Evolutionary conservation across 2,888 invertebrate genomes (phyloP).

Genomic region (Trileptium ribeirensis): DNA sequence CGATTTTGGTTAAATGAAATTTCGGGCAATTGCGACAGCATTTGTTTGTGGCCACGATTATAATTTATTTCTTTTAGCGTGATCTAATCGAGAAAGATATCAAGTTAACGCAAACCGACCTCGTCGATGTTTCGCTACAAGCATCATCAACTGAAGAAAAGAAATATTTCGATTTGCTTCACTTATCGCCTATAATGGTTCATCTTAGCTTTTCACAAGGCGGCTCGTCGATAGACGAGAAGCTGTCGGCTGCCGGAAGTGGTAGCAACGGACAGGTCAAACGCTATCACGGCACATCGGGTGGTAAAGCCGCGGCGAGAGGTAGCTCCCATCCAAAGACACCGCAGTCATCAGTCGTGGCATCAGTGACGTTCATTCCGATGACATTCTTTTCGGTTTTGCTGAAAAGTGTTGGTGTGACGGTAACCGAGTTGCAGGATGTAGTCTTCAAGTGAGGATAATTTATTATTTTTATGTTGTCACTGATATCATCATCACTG

Average conservation of each 20-base stretch:
- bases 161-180: conserved; percentile 88
- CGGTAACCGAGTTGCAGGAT: conserved; percentile 93
- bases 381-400: conserved; percentile 69
- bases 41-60: no score
- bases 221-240: conserved; percentile 59
- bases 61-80: no score
- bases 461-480: not conserved
- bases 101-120: conserved; percentile 63
- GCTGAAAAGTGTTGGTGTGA: conserved; percentile 90
- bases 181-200: conserved; percentile 94
- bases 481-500: not conserved
- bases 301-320: not conserved
- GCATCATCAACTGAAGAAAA: conserved; percentile 75
- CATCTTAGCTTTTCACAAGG: conserved; percentile 93
- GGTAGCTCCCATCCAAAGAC: conserved; percentile 37
- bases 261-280: not conserved
- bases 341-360: not conserved
- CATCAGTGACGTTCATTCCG: conserved; percentile 36
- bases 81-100: conserved; percentile 68
- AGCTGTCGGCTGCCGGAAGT: conserved; percentile 47
- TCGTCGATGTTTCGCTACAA: conserved; percentile 67
- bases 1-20: no score
- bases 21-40: no score
- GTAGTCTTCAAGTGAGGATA: conserved; percentile 83
- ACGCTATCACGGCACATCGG: conserved; percentile 21